Conservation (phyloP, 2,113 vertebrate species). For the Gavialis gangeticus region DNA sequence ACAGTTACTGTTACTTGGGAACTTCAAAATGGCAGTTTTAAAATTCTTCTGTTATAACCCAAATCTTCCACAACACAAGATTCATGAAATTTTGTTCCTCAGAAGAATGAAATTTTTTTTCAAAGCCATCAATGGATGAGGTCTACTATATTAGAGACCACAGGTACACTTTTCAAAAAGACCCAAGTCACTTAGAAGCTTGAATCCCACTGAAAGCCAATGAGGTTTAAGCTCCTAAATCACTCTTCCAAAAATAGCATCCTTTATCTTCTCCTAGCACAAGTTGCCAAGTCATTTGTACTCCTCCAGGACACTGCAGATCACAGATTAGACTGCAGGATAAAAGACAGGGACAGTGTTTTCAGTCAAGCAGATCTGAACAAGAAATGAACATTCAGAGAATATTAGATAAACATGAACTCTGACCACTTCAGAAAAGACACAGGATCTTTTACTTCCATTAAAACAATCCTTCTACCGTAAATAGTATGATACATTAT, state of each 20-base stretch:
- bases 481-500: no score
- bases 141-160: background rate
- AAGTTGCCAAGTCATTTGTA: background rate
- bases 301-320: no score
- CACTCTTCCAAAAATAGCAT: background rate
- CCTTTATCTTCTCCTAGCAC: background rate
- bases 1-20: background rate
- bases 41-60: background rate
- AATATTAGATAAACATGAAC: no score
- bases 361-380: no score
- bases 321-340: no score
- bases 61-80: background rate
- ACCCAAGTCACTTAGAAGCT: background rate
- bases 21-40: background rate
- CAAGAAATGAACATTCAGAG: no score
- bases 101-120: background rate
- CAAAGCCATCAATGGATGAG: background rate
- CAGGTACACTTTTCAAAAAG: background rate
- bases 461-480: no score
- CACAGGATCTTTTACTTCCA: no score
- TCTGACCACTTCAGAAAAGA: no score
- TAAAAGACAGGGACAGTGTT: no score
- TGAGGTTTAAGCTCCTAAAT: background rate
- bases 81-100: background rate
- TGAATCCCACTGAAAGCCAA: background rate